Conservation (phyloP, 2,797 vertebrate genomes). For the Aselliscus stoliczkanus region DNA sequence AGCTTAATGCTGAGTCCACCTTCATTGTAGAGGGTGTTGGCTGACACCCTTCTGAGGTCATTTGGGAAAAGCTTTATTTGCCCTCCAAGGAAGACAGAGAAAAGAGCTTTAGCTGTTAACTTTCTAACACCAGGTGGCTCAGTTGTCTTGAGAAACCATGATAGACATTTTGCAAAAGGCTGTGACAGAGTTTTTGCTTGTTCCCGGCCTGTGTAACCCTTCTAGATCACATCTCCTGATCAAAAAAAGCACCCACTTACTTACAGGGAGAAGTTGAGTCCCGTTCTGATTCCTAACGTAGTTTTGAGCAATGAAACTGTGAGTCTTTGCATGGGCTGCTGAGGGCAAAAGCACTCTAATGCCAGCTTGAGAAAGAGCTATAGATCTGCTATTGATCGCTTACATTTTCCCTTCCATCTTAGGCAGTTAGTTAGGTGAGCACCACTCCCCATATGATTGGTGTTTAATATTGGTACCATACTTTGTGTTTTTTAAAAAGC, state of each 20-base stretch:
- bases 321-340: neutral
- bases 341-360: constrained; percentile 25
- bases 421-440: constrained; percentile 44
- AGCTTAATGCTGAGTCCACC: neutral
- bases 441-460: constrained; percentile 33
- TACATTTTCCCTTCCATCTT: constrained; percentile 20
- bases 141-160: constrained; percentile 68
- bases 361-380: constrained; percentile 40
- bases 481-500: constrained; percentile 67
- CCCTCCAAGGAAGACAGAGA: neutral
- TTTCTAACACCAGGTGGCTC: constrained; percentile 75
- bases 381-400: constrained; percentile 39
- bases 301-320: neutral
- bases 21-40: neutral
- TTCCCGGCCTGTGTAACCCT: neutral
- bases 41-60: neutral
- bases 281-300: neutral
- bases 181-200: neutral
- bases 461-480: constrained; percentile 45
- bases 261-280: neutral
- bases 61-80: neutral
- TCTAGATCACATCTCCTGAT: neutral
- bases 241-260: neutral
- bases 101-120: constrained; percentile 35
- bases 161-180: constrained; percentile 42